Evolutionary conservation across 2,888 invertebrate genomes (phyloP).

Genomic region (Polia nebulosa): DNA sequence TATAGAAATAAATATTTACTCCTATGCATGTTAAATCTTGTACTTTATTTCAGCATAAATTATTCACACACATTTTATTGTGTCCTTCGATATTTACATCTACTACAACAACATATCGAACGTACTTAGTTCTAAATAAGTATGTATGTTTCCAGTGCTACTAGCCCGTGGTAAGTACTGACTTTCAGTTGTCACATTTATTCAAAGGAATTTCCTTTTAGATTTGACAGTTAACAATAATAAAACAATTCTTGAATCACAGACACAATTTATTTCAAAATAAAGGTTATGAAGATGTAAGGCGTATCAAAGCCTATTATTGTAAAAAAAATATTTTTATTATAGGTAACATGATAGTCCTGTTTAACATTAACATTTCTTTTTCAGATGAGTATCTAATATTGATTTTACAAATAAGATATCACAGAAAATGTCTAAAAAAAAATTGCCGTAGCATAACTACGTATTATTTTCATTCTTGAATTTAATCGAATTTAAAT

Average conservation of each 20-base stretch:
- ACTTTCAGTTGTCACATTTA: neutral
- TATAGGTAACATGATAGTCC: slow-evolving; percentile 13
- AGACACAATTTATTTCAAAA: slow-evolving; percentile 55
- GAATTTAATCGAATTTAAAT: slow-evolving; percentile 1
- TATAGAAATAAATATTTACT: neutral
- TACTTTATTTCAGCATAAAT: neutral
- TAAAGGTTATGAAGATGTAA: slow-evolving; percentile 26
- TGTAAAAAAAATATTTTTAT: slow-evolving; percentile 1
- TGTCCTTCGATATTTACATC: neutral
- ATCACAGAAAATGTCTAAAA: slow-evolving; percentile 44
- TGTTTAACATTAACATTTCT: slow-evolving; percentile 6
- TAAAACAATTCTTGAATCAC: slow-evolving; percentile 43
- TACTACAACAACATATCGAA: neutral
- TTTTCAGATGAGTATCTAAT: slow-evolving; percentile 21
- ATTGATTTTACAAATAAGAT: slow-evolving; percentile 34
- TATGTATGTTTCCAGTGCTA: neutral
- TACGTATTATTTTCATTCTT: slow-evolving; percentile 6
- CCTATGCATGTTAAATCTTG: neutral
- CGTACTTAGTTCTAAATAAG: neutral
- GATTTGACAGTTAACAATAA: too few relatives aligned
- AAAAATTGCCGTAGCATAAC: too few relatives aligned
- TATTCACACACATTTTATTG: neutral
- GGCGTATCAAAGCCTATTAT: neutral
- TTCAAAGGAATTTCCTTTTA: neutral
- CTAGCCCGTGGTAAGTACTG: too few relatives aligned